Base-by-base conservation (phyloP, 1,140 invertebrate genomes). In the Cherax quadricarinatus region DNA sequence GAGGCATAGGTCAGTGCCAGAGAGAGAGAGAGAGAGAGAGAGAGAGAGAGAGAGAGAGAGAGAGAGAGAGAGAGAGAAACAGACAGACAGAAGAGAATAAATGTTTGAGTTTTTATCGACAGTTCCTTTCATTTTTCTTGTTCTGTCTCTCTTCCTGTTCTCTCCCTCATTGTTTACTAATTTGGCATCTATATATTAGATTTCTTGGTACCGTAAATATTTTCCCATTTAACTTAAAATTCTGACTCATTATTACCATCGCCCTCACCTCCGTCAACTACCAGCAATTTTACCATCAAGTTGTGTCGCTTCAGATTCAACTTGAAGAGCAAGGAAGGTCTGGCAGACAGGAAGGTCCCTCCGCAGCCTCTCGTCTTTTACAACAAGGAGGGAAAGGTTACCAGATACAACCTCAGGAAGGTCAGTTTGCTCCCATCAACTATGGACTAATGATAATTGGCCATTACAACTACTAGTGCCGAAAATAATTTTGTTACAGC, bases 271-370 rank as follows among this genome's bases (percentile, higher is more conserved):
- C 53, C 53, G 4, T 57, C 14, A 57, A 57, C 53, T 57, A 57
- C 53, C 53, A 57, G 1, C 7, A 57, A 10, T 57, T 10, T 57
- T 57, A 57, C 53, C 53, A 57, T 14, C 7, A 57, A 9, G 53
- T 57, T 9, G 53, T 75, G 70, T 30, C 12, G 70, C 5, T 95
- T 79, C 94, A 96, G 97, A 93, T 98, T 98, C 94, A 98, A 97
- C 94, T 95, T 98, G 88, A 97, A 93, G 91, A 98, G 98, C 94
- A 98, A 97, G 94, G 98, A 99, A 95, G 98, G 99, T 9, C 96
- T 98, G 0, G 98, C 98, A 1, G 99, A 99, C 94, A 96, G 99
- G 86, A 99, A 99, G 95, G 98, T 99, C 10, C 98, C 99, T 0
- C 96, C 98, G 1, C 99, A 99, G 94, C 99, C 99, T 0, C 95